Conservation (phyloP, 2,797 vertebrate genomes). For the Microcaecilia unicolor region DNA sequence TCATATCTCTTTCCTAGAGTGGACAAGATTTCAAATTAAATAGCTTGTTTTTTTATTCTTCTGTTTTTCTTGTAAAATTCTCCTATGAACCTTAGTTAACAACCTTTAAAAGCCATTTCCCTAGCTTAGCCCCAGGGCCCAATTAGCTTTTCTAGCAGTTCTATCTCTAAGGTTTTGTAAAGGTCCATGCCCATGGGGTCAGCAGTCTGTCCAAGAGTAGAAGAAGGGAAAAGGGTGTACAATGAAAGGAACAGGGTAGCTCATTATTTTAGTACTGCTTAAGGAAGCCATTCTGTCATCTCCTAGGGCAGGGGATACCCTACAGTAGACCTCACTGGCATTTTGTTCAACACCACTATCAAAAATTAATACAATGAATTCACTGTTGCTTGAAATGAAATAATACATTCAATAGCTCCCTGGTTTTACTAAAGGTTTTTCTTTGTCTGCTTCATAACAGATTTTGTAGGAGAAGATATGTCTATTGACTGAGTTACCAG, state of each 20-base stretch:
- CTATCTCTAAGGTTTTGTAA: not conserved
- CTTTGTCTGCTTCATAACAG: slow-evolving; percentile 4
- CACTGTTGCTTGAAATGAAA: not conserved
- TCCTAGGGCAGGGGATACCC: not conserved
- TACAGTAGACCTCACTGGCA: not conserved
- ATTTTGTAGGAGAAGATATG: not conserved
- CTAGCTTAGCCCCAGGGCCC: slow-evolving; percentile 3
- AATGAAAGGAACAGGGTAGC: not conserved
- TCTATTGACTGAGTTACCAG: not conserved
- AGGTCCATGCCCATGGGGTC: slow-evolving; percentile 3
- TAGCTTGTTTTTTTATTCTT: not conserved
- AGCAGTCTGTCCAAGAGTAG: not conserved
- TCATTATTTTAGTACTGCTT: slow-evolving; percentile 2
- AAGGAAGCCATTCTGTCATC: slow-evolving; percentile 3
- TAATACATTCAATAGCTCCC: not conserved
- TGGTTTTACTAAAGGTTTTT: not conserved
- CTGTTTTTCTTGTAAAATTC: not conserved
- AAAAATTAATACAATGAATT: not conserved
- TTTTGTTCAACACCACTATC: not conserved
- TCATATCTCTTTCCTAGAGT: no score
- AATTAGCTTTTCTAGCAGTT: slow-evolving; percentile 3
- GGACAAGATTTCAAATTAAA: no score
- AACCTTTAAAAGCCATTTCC: not conserved
- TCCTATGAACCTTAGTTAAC: not conserved
- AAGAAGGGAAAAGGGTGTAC: not conserved